These are phyloP conservation scores for Aphelenchoides bicaudatus DNA, from an alignment of 2,888 invertebrate genomes.

Conservation along the genomic window DNA sequence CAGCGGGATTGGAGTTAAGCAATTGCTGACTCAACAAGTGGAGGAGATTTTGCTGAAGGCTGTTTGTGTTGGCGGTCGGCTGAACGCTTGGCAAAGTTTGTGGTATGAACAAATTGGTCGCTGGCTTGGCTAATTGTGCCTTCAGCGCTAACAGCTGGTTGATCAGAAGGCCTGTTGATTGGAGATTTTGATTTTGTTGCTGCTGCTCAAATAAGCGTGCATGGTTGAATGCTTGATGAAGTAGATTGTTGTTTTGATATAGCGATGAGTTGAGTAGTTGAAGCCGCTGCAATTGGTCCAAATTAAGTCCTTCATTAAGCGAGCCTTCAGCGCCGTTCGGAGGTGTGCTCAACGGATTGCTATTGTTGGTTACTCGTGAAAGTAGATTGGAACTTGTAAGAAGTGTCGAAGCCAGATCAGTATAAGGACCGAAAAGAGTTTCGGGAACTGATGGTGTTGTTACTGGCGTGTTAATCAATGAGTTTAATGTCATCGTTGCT, in stretches of 20 bases:
- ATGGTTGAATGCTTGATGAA: conserved; percentile 17
- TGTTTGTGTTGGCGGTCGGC: not conserved
- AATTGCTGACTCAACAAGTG: conserved; percentile 11
- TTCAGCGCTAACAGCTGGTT: conserved; percentile 4
- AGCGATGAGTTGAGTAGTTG: conserved; percentile 36
- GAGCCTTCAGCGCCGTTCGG: no score
- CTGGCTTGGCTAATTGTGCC: not conserved
- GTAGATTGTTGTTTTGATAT: conserved; percentile 33
- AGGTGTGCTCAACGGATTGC: not conserved
- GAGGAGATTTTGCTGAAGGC: conserved; percentile 10
- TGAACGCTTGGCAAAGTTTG: conserved; percentile 1
- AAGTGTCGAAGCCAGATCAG: not conserved
- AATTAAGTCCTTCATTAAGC: no score
- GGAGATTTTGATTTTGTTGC: not conserved
- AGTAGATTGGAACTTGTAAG: conserved; percentile 6
- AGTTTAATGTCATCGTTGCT: not conserved
- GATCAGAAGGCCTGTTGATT: conserved; percentile 9
- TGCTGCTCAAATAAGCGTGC: conserved; percentile 1
- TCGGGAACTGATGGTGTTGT: conserved; percentile 1
- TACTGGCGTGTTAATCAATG: not conserved
- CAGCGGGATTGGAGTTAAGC: not conserved
- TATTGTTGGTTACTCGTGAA: not conserved
- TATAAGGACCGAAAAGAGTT: not conserved
- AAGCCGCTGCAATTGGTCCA: conserved; percentile 30
- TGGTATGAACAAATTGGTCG: not conserved